Evolutionary conservation across 53 echinoderm and acorn worm genomes (phyloP).

Genomic region (Hippasteria phrygiana): DNA sequence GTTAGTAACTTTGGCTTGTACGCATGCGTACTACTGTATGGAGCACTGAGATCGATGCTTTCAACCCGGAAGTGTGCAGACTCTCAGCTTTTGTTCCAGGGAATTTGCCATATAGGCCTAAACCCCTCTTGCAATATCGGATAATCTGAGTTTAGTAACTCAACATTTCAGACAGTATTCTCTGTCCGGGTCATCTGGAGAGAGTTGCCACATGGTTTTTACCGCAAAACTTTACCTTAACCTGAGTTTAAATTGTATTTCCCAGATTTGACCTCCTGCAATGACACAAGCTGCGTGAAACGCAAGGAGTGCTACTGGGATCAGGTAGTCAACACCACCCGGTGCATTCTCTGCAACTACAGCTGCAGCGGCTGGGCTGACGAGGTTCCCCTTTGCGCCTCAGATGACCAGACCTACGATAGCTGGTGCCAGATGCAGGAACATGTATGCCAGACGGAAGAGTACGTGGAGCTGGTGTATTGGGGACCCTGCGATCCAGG

Average conservation of each 20-base stretch:
- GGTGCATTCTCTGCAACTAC: slow-evolving; percentile 74
- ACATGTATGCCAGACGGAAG: slow-evolving; percentile 64
- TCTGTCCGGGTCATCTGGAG: too few species aligned
- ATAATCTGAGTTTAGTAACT: too few species aligned
- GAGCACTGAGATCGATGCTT: too few species aligned
- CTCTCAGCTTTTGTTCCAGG: too few species aligned
- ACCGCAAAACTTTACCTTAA: too few species aligned
- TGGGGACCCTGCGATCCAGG: slow-evolving; percentile 49
- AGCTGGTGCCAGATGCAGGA: slow-evolving; percentile 72
- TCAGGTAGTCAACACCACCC: slow-evolving; percentile 36
- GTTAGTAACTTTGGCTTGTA: too few species aligned
- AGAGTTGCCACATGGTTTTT: too few species aligned
- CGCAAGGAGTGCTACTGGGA: slow-evolving; percentile 75
- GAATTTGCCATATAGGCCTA: too few species aligned
- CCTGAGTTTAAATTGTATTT: neutral
- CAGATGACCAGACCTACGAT: slow-evolving; percentile 68
- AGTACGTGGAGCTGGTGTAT: slow-evolving; percentile 49
- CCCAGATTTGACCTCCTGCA: slow-evolving; percentile 72
- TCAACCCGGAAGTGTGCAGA: too few species aligned
- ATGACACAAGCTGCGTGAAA: slow-evolving; percentile 71
- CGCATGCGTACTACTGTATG: too few species aligned
- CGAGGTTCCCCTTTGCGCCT: slow-evolving; percentile 64
- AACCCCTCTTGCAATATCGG: too few species aligned
- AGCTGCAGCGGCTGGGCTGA: slow-evolving; percentile 66
- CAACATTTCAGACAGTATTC: too few species aligned